These are phyloP conservation scores for Emydoidea blandingii DNA, from an alignment of 2,797 vertebrate species.

Conservation along the genomic window DNA sequence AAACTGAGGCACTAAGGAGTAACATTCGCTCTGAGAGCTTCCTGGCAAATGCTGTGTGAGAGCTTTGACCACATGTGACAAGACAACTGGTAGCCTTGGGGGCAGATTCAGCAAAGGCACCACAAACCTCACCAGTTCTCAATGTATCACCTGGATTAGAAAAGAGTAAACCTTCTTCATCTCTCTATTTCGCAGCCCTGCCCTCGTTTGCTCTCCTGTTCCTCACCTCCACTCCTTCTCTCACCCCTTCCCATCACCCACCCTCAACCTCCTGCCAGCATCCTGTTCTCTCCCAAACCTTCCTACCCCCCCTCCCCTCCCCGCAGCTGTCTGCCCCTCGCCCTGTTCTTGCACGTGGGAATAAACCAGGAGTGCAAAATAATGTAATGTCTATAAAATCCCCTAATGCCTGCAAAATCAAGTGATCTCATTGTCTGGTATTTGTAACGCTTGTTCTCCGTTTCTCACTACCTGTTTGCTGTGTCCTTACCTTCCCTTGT, in stretches of 20 bases:
- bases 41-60: not conserved
- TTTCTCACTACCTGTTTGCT: not conserved
- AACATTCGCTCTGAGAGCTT: not conserved
- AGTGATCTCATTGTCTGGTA: not conserved
- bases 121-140: rapidly evolving
- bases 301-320: not conserved
- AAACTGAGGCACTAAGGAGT: not conserved
- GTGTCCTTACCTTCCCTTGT: not conserved
- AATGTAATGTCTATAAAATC: not conserved
- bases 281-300: not conserved
- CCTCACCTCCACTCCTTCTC: not conserved
- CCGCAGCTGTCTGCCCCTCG: not conserved
- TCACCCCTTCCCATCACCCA: not conserved
- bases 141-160: not conserved
- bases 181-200: not conserved
- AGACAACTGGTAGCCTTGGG: not conserved
- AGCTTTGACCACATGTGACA: not conserved
- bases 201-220: not conserved
- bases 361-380: not conserved
- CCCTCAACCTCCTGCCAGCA: not conserved
- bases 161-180: not conserved
- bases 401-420: not conserved
- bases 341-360: not conserved
- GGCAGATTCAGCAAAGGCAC: not conserved
- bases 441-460: not conserved